Conservation (phyloP, 2,113 vertebrate genomes). For the Poicephalus gulielmi region DNA sequence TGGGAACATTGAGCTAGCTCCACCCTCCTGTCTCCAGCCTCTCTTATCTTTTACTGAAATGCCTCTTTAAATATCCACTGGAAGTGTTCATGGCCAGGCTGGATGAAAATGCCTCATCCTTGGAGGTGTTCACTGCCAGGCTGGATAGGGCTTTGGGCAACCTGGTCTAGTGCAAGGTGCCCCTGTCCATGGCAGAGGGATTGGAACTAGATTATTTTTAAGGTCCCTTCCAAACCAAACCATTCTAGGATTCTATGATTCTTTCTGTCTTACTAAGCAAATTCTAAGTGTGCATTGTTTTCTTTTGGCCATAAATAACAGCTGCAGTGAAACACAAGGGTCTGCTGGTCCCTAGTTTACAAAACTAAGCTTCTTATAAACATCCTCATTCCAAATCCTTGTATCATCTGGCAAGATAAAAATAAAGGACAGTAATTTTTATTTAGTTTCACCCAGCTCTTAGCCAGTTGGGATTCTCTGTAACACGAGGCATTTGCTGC, state of each 20-base stretch:
- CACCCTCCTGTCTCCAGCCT: not conserved
- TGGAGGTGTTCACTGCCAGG: too few relatives aligned
- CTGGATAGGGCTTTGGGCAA: not conserved
- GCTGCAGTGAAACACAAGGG: not conserved
- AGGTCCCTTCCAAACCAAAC: not conserved
- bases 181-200: not conserved
- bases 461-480: fast-evolving
- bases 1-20: not conserved
- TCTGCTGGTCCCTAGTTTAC: not conserved
- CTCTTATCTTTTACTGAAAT: not conserved
- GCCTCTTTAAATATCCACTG: not conserved
- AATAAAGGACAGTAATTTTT: not conserved
- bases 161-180: not conserved
- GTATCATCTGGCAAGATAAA: not conserved
- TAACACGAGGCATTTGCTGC: not conserved
- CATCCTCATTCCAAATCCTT: not conserved
- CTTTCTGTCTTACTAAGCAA: not conserved
- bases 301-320: not conserved
- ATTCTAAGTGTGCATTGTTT: not conserved
- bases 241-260: not conserved
- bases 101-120: not conserved
- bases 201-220: not conserved
- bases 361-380: constrained; percentile 13
- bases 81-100: not conserved
- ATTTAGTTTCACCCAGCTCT: not conserved